Percentiles rank a stretch among this genome's conserved stretches.
These are phyloP conservation scores for Siniperca scherzeri DNA, from an alignment of 2,797 vertebrate species.

Conservation along the genomic window DNA sequence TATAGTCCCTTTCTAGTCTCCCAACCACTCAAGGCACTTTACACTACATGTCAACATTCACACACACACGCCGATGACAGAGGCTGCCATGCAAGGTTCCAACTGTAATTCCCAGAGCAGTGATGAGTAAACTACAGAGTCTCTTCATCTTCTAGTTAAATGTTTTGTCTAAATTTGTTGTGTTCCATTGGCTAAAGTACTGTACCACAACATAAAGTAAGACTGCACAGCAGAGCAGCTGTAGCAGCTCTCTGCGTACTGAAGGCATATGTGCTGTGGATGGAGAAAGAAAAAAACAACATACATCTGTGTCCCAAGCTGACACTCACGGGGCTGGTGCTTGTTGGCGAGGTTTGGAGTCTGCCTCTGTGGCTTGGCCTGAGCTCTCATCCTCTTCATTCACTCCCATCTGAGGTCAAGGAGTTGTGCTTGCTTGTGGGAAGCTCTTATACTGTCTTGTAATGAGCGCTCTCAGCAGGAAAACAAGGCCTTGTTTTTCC, in stretches of 20 bases:
- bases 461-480: conserved; percentile 75
- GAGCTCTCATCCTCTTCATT: conserved; percentile 65
- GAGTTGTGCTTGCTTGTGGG: conserved; percentile 76
- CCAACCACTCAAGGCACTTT: too few relatives aligned
- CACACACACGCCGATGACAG: too few relatives aligned
- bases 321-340: conserved; percentile 72
- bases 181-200: conserved; percentile 9
- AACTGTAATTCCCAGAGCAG: conserved; percentile 7
- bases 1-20: too few relatives aligned
- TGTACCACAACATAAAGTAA: background rate
- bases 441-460: conserved; percentile 71
- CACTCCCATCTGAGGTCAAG: conserved; percentile 79
- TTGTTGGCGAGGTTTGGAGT: conserved; percentile 74
- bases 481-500: conserved; percentile 75
- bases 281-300: conserved; percentile 28
- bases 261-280: conserved; percentile 34
- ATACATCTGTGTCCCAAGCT: conserved; percentile 71
- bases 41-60: background rate
- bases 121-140: conserved; percentile 5
- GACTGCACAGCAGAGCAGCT: conserved; percentile 44
- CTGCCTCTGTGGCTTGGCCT: conserved; percentile 77
- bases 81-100: too few relatives aligned
- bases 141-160: conserved; percentile 12
- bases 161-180: conserved; percentile 16
- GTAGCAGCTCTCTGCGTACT: conserved; percentile 9